Conservation (phyloP, 2,113 vertebrate genomes). For the Psilopsiagon aurifrons region DNA sequence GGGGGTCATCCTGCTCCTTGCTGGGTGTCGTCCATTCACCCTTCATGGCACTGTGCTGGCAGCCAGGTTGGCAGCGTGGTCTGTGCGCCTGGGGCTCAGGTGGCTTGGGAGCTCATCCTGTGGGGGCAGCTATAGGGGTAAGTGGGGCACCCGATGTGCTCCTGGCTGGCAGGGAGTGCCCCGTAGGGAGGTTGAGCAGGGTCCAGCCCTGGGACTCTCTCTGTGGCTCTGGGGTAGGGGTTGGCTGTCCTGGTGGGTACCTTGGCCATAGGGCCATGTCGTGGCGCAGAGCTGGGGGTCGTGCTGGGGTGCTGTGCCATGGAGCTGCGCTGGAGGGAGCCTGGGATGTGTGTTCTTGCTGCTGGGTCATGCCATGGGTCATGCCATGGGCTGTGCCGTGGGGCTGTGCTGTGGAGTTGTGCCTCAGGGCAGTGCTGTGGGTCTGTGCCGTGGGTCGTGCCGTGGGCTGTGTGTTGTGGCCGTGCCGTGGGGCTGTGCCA, state of each 20-base stretch:
- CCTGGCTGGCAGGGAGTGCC: neutral
- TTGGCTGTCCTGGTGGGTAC: neutral
- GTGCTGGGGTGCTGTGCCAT: neutral
- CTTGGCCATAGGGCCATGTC: neutral
- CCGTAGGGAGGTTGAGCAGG: too few relatives aligned
- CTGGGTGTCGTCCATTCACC: neutral
- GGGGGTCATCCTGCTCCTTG: neutral
- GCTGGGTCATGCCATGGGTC: neutral
- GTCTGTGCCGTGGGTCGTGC: neutral
- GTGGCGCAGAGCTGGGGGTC: neutral
- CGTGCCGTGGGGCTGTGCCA: neutral
- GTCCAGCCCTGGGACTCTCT: neutral
- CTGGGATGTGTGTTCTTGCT: neutral
- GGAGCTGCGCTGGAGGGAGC: neutral
- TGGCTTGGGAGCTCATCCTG: neutral
- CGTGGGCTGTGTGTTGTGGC: neutral
- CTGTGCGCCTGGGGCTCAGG: rapidly evolving
- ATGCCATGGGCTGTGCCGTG: neutral
- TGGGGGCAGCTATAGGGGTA: neutral
- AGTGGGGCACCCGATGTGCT: neutral
- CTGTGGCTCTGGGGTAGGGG: neutral
- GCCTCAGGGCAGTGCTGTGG: neutral
- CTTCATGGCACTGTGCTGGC: rapidly evolving
- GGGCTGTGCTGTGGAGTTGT: neutral
- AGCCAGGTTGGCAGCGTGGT: neutral